phyloP scores from a whole-genome alignment of 2,888 invertebrate genomes.

The Cabera pusaria region DNA sequence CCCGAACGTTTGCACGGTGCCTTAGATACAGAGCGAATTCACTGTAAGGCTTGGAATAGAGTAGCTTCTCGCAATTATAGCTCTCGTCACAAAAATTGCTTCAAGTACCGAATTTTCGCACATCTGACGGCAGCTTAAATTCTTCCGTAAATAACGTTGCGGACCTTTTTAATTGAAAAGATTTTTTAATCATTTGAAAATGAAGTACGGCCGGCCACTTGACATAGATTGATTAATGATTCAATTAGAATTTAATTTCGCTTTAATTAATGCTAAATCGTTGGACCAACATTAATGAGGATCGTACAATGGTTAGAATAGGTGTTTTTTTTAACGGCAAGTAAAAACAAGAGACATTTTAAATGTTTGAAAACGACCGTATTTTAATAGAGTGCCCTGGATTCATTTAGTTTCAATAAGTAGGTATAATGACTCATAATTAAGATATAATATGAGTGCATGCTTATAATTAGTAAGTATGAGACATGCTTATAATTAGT shows the following conservation, averaged over 20 bases:
- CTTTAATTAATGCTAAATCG: conserved; percentile 23
- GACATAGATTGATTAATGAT: conserved; percentile 42
- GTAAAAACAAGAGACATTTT: too few species aligned
- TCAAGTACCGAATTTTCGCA: neutral
- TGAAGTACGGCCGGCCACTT: conserved; percentile 37
- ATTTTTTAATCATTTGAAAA: conserved; percentile 43
- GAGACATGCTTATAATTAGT: too few species aligned
- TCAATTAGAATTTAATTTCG: conserved; percentile 37
- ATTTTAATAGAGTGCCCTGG: too few species aligned
- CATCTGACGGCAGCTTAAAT: conserved; percentile 4
- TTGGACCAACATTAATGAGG: neutral
- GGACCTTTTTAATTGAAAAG: conserved; percentile 42
- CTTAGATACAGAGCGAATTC: conserved; percentile 29
- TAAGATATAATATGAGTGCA: too few species aligned
- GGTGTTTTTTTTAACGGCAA: too few species aligned
- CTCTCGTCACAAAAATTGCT: too few species aligned
- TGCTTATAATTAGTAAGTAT: too few species aligned
- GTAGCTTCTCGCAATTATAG: too few species aligned
- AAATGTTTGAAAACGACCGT: too few species aligned
- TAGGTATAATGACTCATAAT: too few species aligned
- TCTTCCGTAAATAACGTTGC: conserved; percentile 31
- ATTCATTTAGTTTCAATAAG: too few species aligned
- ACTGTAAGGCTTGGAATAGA: conserved; percentile 6
- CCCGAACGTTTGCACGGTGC: conserved; percentile 28
- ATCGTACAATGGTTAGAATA: neutral